Evolutionary conservation across 2,888 invertebrate genomes (phyloP).

Genomic region (Seira musarum): DNA sequence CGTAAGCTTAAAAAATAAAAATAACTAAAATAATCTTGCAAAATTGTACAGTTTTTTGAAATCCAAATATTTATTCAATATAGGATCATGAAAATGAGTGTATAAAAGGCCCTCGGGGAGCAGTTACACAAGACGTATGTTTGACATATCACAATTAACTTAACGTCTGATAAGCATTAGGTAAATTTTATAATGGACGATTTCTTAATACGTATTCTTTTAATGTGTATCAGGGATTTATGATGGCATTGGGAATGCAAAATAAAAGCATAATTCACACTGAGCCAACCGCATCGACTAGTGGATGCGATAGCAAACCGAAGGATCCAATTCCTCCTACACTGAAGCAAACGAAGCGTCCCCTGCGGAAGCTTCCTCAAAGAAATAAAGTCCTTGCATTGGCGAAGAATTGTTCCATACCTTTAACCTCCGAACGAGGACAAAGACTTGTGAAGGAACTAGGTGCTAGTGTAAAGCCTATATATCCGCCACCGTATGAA

Average conservation of each 20-base stretch:
- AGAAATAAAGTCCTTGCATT: conserved; percentile 26
- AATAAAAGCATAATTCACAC: too few relatives aligned
- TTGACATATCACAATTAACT: background rate
- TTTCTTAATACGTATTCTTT: background rate
- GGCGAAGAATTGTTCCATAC: conserved; percentile 51
- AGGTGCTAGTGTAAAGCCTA: conserved; percentile 18
- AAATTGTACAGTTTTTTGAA: background rate
- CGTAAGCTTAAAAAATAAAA: conserved; percentile 20
- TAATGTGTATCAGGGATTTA: conserved; percentile 24
- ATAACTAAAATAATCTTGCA: background rate
- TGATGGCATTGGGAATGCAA: conserved; percentile 21
- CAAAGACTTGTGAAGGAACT: conserved; percentile 40
- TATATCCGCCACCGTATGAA: conserved; percentile 37
- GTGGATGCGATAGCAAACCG: too few relatives aligned
- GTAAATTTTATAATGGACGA: background rate
- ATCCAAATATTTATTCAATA: background rate
- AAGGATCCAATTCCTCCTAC: too few relatives aligned
- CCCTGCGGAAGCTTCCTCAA: conserved; percentile 26
- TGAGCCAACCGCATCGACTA: too few relatives aligned
- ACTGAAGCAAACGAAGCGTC: too few relatives aligned
- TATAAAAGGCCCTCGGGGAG: conserved; percentile 13
- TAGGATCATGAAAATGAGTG: conserved; percentile 29
- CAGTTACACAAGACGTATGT: background rate
- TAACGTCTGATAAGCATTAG: background rate
- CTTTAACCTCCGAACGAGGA: conserved; percentile 41